These are phyloP conservation scores for Oncorhynchus gorbuscha DNA, from an alignment of 2,113 vertebrate genomes.

Conservation along the genomic window DNA sequence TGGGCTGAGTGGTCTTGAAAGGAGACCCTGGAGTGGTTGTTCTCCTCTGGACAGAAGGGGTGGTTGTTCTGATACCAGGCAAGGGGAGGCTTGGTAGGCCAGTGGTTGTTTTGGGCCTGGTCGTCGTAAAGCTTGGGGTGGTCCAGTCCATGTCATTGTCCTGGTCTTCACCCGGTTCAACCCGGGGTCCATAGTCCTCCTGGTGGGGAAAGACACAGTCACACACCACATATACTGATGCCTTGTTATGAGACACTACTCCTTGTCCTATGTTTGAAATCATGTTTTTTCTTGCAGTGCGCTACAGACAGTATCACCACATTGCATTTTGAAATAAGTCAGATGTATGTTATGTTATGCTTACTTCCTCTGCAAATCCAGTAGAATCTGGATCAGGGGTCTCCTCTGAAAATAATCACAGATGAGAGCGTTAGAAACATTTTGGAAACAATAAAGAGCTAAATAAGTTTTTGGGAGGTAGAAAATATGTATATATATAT, in stretches of 20 bases:
- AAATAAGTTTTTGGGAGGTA: too few species aligned
- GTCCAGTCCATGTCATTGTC: constrained; percentile 26
- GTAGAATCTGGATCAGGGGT: constrained; percentile 39
- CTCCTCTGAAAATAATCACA: constrained; percentile 61
- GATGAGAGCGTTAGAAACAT: constrained; percentile 23
- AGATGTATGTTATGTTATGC: not conserved
- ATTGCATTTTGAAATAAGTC: too few species aligned
- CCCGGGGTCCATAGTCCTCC: constrained; percentile 42
- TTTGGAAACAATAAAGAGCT: too few species aligned
- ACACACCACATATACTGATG: not conserved
- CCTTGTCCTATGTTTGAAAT: too few species aligned
- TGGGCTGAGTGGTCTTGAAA: constrained; percentile 11
- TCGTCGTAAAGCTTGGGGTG: constrained; percentile 7
- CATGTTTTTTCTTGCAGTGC: too few species aligned
- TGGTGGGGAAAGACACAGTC: constrained; percentile 34
- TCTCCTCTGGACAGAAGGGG: not conserved
- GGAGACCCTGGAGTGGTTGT: not conserved
- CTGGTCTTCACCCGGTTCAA: constrained; percentile 37
- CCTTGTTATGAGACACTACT: not conserved
- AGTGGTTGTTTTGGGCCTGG: constrained; percentile 16
- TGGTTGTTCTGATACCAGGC: constrained; percentile 41
- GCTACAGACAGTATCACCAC: too few species aligned
- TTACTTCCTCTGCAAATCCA: constrained; percentile 64
- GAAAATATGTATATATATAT: too few species aligned
- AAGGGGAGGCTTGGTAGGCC: constrained; percentile 15